phyloP scores from a whole-genome alignment of 2,113 vertebrate species.

The Pelecanoides urinatrix region DNA sequence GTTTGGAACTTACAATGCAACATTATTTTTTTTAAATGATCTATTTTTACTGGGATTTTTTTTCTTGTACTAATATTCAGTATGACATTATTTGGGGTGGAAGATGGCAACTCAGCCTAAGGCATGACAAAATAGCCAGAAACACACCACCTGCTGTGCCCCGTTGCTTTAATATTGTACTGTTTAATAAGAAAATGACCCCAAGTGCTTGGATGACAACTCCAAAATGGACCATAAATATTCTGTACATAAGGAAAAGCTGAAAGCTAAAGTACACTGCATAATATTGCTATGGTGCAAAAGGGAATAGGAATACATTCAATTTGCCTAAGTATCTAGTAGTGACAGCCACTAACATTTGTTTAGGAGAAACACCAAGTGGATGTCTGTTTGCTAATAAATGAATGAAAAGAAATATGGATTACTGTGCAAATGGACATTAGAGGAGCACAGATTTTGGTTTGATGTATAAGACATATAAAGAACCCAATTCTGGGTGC shows the following conservation, averaged over 20 bases:
- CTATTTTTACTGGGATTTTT: neutral
- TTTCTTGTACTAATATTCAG: neutral
- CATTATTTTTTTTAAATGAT: neutral
- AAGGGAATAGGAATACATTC: slow-evolving; percentile 52
- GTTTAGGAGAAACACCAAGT: slow-evolving; percentile 40
- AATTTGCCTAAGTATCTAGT: slow-evolving; percentile 59
- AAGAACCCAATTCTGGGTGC: slow-evolving; percentile 38
- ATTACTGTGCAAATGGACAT: slow-evolving; percentile 28
- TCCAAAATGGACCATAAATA: slow-evolving; percentile 61
- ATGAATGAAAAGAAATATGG: slow-evolving; percentile 43
- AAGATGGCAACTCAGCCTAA: slow-evolving; percentile 45
- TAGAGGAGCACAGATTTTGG: slow-evolving; percentile 19
- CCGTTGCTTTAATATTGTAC: slow-evolving; percentile 38
- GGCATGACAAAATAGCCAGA: slow-evolving; percentile 44
- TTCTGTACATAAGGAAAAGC: slow-evolving; percentile 26
- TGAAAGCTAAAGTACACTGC: slow-evolving; percentile 56
- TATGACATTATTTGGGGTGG: neutral
- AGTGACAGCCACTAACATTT: slow-evolving; percentile 59
- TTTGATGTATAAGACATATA: slow-evolving; percentile 36
- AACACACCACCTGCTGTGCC: slow-evolving; percentile 34
- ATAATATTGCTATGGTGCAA: slow-evolving; percentile 35
- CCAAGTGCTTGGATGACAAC: slow-evolving; percentile 53
- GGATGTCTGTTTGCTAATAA: slow-evolving; percentile 42
- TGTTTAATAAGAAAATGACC: slow-evolving; percentile 62
- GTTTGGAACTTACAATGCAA: neutral